phyloP scores from a whole-genome alignment of 2,113 vertebrate species.

The Oenanthe oenanthe region DNA sequence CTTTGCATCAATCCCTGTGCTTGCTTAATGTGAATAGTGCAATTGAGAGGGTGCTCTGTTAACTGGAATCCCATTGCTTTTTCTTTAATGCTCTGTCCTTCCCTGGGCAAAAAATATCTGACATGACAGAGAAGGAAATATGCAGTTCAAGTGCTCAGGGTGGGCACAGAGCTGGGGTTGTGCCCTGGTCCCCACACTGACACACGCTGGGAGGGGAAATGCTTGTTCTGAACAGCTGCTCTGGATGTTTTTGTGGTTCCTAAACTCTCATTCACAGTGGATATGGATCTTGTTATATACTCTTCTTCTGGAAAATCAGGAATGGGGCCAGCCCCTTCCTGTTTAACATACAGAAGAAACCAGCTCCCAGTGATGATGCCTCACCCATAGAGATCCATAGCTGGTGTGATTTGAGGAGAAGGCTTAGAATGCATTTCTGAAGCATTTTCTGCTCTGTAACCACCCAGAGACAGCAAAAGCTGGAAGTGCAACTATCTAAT shows the following conservation, averaged over 20 bases:
- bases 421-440: not conserved
- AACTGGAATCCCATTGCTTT: not conserved
- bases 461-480: not conserved
- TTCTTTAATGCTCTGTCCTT: not conserved
- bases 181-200: not conserved
- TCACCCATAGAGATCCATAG: fast-evolving
- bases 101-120: not conserved
- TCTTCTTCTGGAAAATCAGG: not conserved
- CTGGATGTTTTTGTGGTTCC: not conserved
- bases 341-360: not conserved
- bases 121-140: not conserved
- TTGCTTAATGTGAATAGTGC: not conserved
- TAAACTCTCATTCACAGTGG: not conserved
- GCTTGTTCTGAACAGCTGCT: not conserved
- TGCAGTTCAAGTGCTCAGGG: not conserved
- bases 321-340: not conserved
- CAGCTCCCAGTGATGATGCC: not conserved
- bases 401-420: not conserved
- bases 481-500: not conserved
- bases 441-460: not conserved
- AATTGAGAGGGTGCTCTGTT: not conserved
- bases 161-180: not conserved
- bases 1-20: not conserved
- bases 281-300: not conserved
- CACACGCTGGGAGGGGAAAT: not conserved